Evolutionary conservation across 2,888 invertebrate genomes (phyloP), one percentile per base, ranked within the genome.

Genomic region (Tetropium fuscum): DNA sequence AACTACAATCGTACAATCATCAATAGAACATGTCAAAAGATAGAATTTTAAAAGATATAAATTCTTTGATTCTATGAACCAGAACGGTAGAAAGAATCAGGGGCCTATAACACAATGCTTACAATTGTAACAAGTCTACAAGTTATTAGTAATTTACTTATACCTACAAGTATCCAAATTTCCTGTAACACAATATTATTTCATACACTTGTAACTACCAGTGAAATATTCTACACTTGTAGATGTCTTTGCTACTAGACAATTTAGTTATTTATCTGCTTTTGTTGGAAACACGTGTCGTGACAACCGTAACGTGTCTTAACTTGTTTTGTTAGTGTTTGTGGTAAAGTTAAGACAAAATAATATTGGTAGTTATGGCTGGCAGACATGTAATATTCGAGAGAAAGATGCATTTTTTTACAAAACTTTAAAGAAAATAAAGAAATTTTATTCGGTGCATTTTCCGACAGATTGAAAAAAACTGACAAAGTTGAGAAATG

Each of bases 391-490:
- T 54, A 22, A 30, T 54, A 10, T 57, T 60, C 38, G 57, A 44
- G 22, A 40, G 53, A 32, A 51, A 58, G 40, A 60, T 60, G 56
- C 49, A 60, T 47, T 60, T 51, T 27, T 51, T 58, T 44, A 41
- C 16, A 11, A 58, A 60, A 51, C 22, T 44, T 56, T 57, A 47
- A 40, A 49, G 57, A 60, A 44, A 57, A 60, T 57, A 51, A 60
- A 45, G 25, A 51, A 16, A 32, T 58, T 53, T 41, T 60, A 19
- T 60, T 60, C 51, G 57, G 60, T 19, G 56, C 56, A 44, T 58
- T 43, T 47, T 60, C 60, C 5, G 49, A 49, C 34, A 49, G 13
- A 34, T 15, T 36, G n/a, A n/a, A 11, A n/a, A 30, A 36, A 36
- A 11, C n/a, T 34, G 25, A 22, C 16, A 45, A 27, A 11, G 25